Base-by-base conservation (phyloP, 2,888 invertebrate genomes). In the Tenthredo livida region DNA sequence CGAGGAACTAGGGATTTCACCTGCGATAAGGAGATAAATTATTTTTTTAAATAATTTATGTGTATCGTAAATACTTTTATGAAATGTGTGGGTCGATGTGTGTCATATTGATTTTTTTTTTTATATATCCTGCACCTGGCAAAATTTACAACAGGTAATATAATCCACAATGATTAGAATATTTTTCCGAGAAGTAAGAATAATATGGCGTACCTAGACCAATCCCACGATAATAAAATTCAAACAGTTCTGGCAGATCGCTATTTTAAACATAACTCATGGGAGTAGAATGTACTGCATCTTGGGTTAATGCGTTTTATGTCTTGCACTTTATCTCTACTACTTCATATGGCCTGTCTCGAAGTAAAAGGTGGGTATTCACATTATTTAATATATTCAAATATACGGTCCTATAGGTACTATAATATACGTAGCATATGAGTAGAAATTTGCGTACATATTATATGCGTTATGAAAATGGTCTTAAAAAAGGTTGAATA, bases 321-420 rank as follows among this genome's bases (percentile, higher is more conserved):
- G 43, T 10, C 40, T 72, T 43, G 72, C n/a, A 43, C 72, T 73
- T 43, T 73, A 73, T 21, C 21, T 43, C 12, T 21, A 12, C 43
- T 43, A 73, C 72, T 73, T 73, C 40, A 43, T 43, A 43, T n/a
- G 54, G n/a, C 72, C n/a, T 43, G 43, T 43, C 29, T 43, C n/a
- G 21, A 43, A 43, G 3, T 73, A 73, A 43, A 4, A 43, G 21
- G 43, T 43, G 21, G 10, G 15, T 17, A 9, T 12, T 0, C 43
- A 43, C n/a, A n/a, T 73, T 12, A 73, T 21, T 73, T 15, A 40
- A 43, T 43, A 12, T 43, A 73, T 43, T 73, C 40, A 15, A 73
- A 73, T 37, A 40, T 40, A 73, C 43, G 10, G 9, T 21, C 12
- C 21, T 73, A 73, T 9, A 21, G 10, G n/a, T 25, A 37, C 7